Base-by-base conservation (phyloP, 1,140 invertebrate genomes). In the Neodiprion virginianus region DNA sequence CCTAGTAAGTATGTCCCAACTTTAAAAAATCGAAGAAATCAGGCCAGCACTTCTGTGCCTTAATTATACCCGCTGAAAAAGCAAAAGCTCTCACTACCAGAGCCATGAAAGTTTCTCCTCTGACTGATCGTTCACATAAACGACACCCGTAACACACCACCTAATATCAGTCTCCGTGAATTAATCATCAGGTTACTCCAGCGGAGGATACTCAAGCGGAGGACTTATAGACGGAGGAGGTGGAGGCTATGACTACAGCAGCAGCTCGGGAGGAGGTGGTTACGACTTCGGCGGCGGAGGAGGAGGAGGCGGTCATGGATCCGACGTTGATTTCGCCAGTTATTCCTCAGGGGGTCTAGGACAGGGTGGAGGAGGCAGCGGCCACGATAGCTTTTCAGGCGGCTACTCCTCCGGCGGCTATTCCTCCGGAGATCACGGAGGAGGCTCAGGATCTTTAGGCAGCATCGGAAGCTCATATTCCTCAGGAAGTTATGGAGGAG, bases 261-360 rank as follows among this genome's bases (percentile, higher is more conserved):
- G 73, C 10, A 69, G 72, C 47, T 74, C 47, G 7, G 49, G 48
- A 5, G 65, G 67, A 40, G 61, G 71, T n/a, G 75, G 75, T 17
- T 77, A 76, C 61, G 76, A 79, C 67, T 72, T 79, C 4, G 72
- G 76, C 47, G 77, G 74, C 48, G 61, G 69, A 9, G 76, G 72
- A n/a, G 40, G 74, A 61, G 61, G 69, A 9, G 76, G 72, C 17
- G 40, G 7, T 68, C 74, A 17, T 74, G 76, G n/a, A 67, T 12
- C 48, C 49, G 61, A 61, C 11, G 23, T 23, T 0, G 76, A 69
- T 49, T 73, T 49, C 53, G 2, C 65, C 7, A 71, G 75, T 47
- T 61, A 61, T 17, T 8, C 53, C 3, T 40, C 28, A 40, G 53
- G 53, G 53, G 53, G 53, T 17, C 53, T 61, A 7, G 50, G 50